Evolutionary conservation across 2,888 invertebrate genomes (phyloP).

Genomic region (Melinopterus prodromus): DNA sequence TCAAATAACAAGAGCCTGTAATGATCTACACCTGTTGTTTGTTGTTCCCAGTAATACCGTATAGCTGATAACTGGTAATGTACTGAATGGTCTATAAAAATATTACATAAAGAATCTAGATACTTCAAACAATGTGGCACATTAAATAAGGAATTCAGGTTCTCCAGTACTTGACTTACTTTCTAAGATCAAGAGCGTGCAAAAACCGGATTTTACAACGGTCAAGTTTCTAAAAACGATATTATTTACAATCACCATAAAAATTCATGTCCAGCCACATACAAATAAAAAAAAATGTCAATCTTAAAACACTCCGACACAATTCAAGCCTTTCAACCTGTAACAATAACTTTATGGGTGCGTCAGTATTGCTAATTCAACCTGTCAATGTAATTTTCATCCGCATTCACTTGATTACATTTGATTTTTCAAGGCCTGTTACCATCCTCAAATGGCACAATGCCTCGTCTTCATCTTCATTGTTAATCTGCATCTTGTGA

Average conservation of each 20-base stretch:
- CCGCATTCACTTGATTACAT: not conserved
- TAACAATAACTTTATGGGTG: not conserved
- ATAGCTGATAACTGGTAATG: not conserved
- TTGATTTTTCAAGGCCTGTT: not conserved
- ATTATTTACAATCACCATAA: not conserved
- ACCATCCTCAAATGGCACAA: not conserved
- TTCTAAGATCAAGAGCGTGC: not conserved
- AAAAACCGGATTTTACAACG: not conserved
- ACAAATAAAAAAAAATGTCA: not conserved
- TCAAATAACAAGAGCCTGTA: too few relatives aligned
- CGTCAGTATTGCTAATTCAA: not conserved
- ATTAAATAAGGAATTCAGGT: not conserved
- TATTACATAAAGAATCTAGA: not conserved
- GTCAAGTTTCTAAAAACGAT: not conserved
- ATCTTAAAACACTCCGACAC: not conserved
- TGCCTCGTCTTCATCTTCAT: not conserved
- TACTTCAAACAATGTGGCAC: not conserved
- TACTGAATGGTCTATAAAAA: not conserved
- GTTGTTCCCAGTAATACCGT: too few relatives aligned
- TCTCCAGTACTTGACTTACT: not conserved
- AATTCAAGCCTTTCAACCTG: not conserved
- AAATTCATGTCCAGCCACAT: not conserved
- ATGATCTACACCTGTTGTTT: too few relatives aligned
- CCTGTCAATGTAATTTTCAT: not conserved
- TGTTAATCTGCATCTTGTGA: not conserved